Evolutionary conservation across 1,140 invertebrate species (phyloP).

Genomic region (Rhyacophila brunnea): DNA sequence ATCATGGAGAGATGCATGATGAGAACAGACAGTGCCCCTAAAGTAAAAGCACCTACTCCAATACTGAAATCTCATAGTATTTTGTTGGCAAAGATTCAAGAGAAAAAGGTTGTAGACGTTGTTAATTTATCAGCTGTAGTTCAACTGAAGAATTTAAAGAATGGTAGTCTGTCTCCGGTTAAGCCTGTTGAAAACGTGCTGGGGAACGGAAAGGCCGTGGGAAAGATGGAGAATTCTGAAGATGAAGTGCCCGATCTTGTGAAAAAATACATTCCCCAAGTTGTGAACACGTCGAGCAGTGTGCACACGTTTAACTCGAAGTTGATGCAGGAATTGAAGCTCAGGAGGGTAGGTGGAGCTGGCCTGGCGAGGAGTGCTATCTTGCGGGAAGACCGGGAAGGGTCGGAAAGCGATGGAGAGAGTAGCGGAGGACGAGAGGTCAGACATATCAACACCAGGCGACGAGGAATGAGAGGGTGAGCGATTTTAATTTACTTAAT

Average conservation of each 20-base stretch:
- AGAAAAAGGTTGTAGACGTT: too few relatives aligned
- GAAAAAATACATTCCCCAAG: conserved; percentile 49
- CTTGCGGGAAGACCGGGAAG: conserved; percentile 27
- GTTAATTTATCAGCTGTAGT: background rate
- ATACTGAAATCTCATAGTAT: background rate
- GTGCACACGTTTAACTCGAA: conserved; percentile 20
- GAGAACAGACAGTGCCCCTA: conserved; percentile 15
- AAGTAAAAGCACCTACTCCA: conserved; percentile 12
- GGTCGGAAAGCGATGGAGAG: conserved; percentile 56
- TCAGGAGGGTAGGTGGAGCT: conserved; percentile 33
- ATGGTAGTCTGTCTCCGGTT: conserved; percentile 6
- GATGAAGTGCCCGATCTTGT: conserved; percentile 25
- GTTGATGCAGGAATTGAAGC: conserved; percentile 8
- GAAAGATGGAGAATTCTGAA: background rate
- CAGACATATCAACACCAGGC: conserved; percentile 53
- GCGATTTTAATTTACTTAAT: background rate
- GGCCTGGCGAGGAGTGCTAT: conserved; percentile 35
- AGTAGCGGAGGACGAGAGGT: conserved; percentile 62
- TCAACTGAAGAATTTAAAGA: conserved; percentile 29
- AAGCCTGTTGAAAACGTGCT: conserved; percentile 9
- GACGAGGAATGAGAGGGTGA: conserved; percentile 14
- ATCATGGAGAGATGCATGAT: conserved; percentile 32
- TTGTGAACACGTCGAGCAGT: conserved; percentile 36
- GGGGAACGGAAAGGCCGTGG: background rate
- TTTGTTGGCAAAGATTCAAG: too few relatives aligned